phyloP scores from a whole-genome alignment of 2,888 invertebrate species.

The Morinoia aosen region DNA sequence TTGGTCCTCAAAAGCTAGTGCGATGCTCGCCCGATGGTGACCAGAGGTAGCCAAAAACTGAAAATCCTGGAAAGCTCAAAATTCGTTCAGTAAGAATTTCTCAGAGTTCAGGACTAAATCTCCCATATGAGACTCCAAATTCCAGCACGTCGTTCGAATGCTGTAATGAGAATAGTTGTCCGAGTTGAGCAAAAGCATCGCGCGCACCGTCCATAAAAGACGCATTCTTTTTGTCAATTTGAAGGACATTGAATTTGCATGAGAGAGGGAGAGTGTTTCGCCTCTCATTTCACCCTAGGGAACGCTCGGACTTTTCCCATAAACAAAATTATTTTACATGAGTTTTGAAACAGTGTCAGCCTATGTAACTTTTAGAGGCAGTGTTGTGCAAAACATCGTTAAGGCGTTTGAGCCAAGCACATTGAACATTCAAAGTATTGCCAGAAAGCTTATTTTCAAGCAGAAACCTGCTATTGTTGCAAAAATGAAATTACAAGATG shows the following conservation, averaged over 20 bases:
- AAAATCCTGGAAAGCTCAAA: background rate
- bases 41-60: background rate
- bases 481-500: too few species aligned
- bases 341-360: background rate
- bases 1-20: background rate
- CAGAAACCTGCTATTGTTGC: too few species aligned
- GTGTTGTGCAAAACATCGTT: background rate
- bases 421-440: background rate
- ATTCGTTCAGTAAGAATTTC: background rate
- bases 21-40: background rate
- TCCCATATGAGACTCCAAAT: constrained; percentile 29
- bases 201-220: constrained; percentile 20
- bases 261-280: background rate
- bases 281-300: background rate
- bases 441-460: too few species aligned
- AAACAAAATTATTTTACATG: background rate
- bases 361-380: background rate
- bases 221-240: constrained; percentile 27
- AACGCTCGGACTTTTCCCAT: background rate
- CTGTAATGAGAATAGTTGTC: constrained; percentile 34
- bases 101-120: constrained; percentile 33
- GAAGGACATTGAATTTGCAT: constrained; percentile 30
- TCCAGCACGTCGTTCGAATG: constrained; percentile 34
- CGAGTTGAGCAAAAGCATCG: constrained; percentile 6
- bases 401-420: background rate